Conservation (phyloP, 2,888 invertebrate species). For the Nemurella pictetii region DNA sequence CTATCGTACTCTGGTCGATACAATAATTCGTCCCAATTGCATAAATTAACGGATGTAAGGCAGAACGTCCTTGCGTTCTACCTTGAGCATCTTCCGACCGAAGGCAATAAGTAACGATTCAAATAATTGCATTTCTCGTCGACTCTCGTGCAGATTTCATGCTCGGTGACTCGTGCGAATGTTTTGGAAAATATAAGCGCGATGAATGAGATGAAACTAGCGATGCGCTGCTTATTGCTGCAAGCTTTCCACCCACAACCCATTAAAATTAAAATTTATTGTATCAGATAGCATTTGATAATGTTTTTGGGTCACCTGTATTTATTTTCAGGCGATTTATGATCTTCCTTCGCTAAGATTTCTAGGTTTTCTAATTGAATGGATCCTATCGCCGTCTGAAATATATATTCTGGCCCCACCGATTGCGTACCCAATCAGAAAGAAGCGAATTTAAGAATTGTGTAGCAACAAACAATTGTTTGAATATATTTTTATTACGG, state of each 20-base stretch:
- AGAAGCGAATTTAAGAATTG: too few relatives aligned
- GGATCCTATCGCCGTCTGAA: too few relatives aligned
- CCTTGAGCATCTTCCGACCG: slow-evolving; percentile 5
- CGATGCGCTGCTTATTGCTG: background rate
- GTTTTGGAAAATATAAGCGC: background rate
- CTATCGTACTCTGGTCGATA: background rate
- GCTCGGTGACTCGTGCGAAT: background rate
- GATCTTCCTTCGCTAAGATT: too few relatives aligned
- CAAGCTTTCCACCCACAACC: background rate
- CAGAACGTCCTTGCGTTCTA: background rate
- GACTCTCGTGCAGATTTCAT: background rate
- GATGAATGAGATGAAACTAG: background rate
- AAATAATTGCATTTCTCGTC: slow-evolving; percentile 3
- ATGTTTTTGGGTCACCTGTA: too few relatives aligned
- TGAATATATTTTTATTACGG: slow-evolving; percentile 12
- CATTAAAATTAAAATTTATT: too few relatives aligned
- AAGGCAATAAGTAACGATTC: background rate
- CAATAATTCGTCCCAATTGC: background rate
- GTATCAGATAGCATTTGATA: background rate
- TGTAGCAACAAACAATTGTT: background rate
- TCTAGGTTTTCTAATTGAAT: too few relatives aligned
- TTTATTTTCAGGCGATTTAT: too few relatives aligned
- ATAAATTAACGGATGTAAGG: background rate
- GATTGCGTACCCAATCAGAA: too few relatives aligned
- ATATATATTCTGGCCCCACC: too few relatives aligned